These are phyloP conservation scores for Liodrosophila aerea DNA, from an alignment of 2,888 invertebrate species.

Conservation along the genomic window DNA sequence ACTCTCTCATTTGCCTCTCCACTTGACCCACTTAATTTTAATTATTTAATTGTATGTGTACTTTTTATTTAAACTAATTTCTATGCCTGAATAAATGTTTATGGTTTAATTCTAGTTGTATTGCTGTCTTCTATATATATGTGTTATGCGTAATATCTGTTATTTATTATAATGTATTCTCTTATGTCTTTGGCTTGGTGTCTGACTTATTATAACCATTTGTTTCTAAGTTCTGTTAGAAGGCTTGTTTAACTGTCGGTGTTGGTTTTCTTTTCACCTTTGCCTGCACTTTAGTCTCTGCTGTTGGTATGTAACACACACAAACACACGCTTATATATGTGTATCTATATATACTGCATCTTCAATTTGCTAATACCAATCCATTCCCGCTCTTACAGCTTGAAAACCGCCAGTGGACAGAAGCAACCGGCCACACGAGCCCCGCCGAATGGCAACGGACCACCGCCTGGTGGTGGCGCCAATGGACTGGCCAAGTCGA, in stretches of 20 bases:
- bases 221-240: too few species aligned
- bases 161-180: neutral
- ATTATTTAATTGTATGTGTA: constrained; percentile 1
- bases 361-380: neutral
- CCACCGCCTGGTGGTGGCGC: constrained; percentile 47
- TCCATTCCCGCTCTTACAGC: constrained; percentile 54
- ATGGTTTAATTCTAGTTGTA: neutral
- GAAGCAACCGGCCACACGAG: constrained; percentile 59
- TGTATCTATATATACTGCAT: too few species aligned
- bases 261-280: constrained; percentile 30
- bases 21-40: constrained; percentile 5
- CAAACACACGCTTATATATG: constrained; percentile 3
- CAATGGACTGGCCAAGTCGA: constrained; percentile 83
- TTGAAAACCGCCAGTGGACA: constrained; percentile 75
- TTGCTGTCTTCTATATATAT: neutral
- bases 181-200: neutral
- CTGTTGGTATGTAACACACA: constrained; percentile 42
- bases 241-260: constrained; percentile 22
- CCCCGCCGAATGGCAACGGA: constrained; percentile 56
- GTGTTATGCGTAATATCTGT: neutral
- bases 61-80: neutral
- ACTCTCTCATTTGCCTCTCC: constrained; percentile 6
- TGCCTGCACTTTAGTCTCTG: constrained; percentile 24
- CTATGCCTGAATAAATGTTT: constrained; percentile 4
- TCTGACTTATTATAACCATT: too few species aligned